phyloP scores from a whole-genome alignment of 2,113 vertebrate genomes.

The Stegastes partitus region DNA sequence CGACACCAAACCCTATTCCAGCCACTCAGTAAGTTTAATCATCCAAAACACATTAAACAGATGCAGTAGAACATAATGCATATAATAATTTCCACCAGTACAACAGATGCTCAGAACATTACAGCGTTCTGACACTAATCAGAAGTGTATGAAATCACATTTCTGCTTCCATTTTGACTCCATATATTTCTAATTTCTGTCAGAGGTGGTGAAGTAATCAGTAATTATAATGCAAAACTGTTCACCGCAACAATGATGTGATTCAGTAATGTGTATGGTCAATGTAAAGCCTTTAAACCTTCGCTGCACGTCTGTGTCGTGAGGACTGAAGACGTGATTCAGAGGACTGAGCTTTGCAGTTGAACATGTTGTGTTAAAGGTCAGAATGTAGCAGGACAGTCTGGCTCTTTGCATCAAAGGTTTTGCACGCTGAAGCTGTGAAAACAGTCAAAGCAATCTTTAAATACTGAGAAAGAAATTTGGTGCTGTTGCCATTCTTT shows the following conservation, averaged over 20 bases:
- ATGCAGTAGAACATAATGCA: no score
- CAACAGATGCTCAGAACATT: no score
- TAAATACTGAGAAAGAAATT: slow-evolving; percentile 12
- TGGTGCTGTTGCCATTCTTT: slow-evolving; percentile 18
- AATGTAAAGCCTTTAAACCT: not conserved
- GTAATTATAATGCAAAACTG: not conserved
- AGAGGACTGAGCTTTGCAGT: not conserved
- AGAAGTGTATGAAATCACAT: no score
- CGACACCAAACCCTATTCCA: no score
- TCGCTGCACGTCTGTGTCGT: not conserved
- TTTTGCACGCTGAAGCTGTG: not conserved
- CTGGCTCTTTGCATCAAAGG: not conserved
- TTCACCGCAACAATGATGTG: not conserved
- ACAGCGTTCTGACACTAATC: no score
- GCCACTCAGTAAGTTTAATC: no score
- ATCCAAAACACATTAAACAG: no score
- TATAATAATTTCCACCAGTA: no score
- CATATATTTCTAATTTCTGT: no score
- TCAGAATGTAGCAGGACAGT: not conserved
- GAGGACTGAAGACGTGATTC: not conserved
- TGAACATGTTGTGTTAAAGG: not conserved
- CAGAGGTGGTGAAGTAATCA: not conserved
- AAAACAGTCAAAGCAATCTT: not conserved
- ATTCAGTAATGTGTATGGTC: not conserved
- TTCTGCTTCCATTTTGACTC: no score